Evolutionary conservation across 2,113 vertebrate genomes (phyloP), one percentile per base, ranked within the genome.

Genomic region (Maccullochella peelii): DNA sequence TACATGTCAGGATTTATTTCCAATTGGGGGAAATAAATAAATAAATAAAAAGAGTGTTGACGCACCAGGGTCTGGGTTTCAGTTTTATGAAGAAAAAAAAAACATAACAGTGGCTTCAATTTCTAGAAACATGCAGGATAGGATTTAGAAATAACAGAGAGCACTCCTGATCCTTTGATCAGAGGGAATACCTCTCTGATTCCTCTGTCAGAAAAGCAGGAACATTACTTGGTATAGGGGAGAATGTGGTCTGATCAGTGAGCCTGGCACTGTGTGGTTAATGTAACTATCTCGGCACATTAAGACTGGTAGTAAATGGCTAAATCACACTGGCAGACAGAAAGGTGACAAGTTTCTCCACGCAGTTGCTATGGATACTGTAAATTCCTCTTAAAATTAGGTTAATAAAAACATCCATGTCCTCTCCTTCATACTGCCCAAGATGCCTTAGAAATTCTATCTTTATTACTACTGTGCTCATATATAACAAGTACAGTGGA

Each of bases 151-250:
- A 73, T 40, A 25, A 66, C 16, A 73, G 1, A 72, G 20, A 75
- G 15, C 30, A 36, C 71, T 76, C 30, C 33, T 33, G 57, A 52
- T 77, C 8, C 77, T 85, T 68, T 76, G 62, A 85, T 84, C 36
- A 73, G 73, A 50, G 3, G 20, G 44, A 58, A 77, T 25, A 62
- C 16, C 20, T 61, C 65, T 78, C 57, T n/a, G 49, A 69, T 52
- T 83, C 23, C 33, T 65, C 79, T 61, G 33, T 71, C 49, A 66
- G 61, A 68, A 70, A 57, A 81, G 50, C 25, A 36, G 25, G 63
- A 77, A 74, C n/a, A 52, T 83, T 87, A 75, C 90, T 91, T 91
- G 90, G 87, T 72, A 58, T 70, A 57, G 18, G 50, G 58, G 30
- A 47, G 79, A 68, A 16, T 23, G 23, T 42, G 25, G 72, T 86